Conservation (phyloP, 2,888 invertebrate genomes). For the Penaeus monodon region DNA sequence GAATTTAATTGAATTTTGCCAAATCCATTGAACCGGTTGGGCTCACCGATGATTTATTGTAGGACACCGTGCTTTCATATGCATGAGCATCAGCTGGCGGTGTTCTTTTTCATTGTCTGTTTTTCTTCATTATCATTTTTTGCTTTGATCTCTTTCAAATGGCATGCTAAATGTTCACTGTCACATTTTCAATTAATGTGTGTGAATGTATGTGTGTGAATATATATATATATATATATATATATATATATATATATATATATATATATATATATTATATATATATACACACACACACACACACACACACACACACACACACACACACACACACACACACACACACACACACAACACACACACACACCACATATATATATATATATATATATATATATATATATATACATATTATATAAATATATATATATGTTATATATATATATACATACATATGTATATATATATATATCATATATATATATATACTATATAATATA, state of each 20-base stretch:
- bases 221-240: constrained; percentile 16
- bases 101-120: no score
- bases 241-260: constrained; percentile 13
- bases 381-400: constrained; percentile 15
- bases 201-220: neutral
- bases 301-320: constrained; percentile 18
- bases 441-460: neutral
- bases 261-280: constrained; percentile 6
- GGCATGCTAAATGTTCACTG: no score
- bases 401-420: neutral
- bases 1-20: constrained; percentile 26
- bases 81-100: no score
- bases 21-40: constrained; percentile 1
- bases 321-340: constrained; percentile 2
- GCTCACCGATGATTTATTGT: neutral
- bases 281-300: neutral
- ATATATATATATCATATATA: neutral
- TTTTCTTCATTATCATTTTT: no score
- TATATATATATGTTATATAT: no score
- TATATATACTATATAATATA: constrained; percentile 14
- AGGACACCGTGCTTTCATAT: neutral
- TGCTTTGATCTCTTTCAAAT: no score
- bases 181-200: no score
- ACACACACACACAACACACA: constrained; percentile 14
- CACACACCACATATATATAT: neutral